phyloP scores from a whole-genome alignment of 1,140 invertebrate species.

The Habropoda laboriosa region DNA sequence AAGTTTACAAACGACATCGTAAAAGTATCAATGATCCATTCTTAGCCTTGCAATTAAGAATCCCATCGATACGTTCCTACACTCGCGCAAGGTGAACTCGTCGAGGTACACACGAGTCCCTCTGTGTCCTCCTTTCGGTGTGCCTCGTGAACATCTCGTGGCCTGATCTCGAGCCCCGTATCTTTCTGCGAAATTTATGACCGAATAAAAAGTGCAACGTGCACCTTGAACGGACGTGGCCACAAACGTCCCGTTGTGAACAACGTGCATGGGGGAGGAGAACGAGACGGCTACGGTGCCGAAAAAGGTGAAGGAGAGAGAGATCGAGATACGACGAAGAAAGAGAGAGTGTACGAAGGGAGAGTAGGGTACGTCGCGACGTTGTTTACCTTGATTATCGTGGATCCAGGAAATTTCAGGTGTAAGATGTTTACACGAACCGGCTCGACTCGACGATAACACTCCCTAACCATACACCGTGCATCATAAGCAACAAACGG shows the following conservation, averaged over 20 bases:
- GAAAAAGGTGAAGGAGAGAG: slow-evolving; percentile 11
- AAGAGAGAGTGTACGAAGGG: too few relatives aligned
- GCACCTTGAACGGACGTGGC: not conserved
- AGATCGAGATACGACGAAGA: slow-evolving; percentile 26
- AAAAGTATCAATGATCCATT: too few relatives aligned
- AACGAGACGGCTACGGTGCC: not conserved
- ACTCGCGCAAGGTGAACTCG: not conserved
- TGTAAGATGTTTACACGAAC: slow-evolving; percentile 51
- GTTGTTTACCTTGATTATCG: slow-evolving; percentile 63
- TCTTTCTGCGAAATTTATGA: slow-evolving; percentile 21
- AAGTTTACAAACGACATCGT: too few relatives aligned
- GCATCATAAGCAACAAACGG: not conserved
- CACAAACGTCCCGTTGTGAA: not conserved
- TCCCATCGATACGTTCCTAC: not conserved
- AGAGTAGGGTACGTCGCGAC: slow-evolving; percentile 40
- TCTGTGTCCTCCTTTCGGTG: not conserved
- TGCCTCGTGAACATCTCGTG: not conserved
- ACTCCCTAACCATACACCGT: not conserved
- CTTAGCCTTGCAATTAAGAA: too few relatives aligned
- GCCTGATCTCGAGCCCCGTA: slow-evolving; percentile 17
- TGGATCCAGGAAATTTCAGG: slow-evolving; percentile 44
- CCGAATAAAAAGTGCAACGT: slow-evolving; percentile 20
- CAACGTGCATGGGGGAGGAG: not conserved
- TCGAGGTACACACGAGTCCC: not conserved
- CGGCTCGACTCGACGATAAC: slow-evolving; percentile 1